These are phyloP conservation scores for Poecilobothrus nobilitatus DNA, from an alignment of 2,888 invertebrate genomes.

Conservation along the genomic window DNA sequence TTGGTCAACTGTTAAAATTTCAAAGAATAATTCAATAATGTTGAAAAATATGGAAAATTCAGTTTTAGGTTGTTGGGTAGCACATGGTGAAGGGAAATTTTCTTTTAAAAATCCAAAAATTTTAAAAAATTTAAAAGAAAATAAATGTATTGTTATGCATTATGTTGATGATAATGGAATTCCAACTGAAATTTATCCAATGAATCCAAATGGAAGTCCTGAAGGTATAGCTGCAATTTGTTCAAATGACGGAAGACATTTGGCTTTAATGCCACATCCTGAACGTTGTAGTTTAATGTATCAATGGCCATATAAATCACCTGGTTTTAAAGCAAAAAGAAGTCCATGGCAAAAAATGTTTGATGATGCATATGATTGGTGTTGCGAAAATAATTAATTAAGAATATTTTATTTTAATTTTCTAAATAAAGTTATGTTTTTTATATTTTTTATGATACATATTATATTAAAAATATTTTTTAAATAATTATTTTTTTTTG, in stretches of 20 bases:
- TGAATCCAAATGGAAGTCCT: conserved; percentile 84
- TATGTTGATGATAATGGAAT: conserved; percentile 74
- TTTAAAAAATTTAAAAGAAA: conserved; percentile 46
- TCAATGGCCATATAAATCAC: conserved; percentile 75
- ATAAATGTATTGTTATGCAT: conserved; percentile 64
- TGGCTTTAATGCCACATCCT: conserved; percentile 98
- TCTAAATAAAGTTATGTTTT: too few relatives aligned
- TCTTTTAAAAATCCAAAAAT: conserved; percentile 49
- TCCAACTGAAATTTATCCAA: conserved; percentile 76
- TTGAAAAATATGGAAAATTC: conserved; percentile 78
- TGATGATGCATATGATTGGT: conserved; percentile 76
- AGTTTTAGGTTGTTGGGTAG: conserved; percentile 91
- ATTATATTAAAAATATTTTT: too few relatives aligned
- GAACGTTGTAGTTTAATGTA: conserved; percentile 83
- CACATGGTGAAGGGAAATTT: conserved; percentile 90
- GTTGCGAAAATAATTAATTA: conserved; percentile 25
- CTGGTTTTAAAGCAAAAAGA: conserved; percentile 48
- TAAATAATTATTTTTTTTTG: too few relatives aligned
- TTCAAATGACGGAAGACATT: conserved; percentile 82
- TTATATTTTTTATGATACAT: too few relatives aligned
- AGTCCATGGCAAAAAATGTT: conserved; percentile 93
- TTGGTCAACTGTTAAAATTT: conserved; percentile 68
- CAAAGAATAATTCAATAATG: conserved; percentile 65
- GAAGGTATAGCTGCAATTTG: conserved; percentile 84
- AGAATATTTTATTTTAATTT: too few relatives aligned